Evolutionary conservation across 2,113 vertebrate species (phyloP).

Genomic region (Copsychus sechellarum): DNA sequence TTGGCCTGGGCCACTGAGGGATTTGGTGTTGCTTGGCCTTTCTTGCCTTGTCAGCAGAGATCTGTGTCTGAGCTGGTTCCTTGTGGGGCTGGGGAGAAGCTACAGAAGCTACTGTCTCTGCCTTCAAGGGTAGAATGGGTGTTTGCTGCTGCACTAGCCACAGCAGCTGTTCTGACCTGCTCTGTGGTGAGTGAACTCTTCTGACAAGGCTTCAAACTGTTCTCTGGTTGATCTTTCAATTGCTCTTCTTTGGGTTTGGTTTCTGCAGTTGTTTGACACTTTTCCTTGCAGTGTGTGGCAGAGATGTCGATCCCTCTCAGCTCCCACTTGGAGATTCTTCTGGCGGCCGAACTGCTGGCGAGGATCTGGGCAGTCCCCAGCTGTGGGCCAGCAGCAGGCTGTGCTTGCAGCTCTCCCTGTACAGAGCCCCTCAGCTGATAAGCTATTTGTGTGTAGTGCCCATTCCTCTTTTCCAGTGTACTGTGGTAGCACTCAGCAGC

Average conservation of each 20-base stretch:
- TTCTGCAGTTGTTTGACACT: constrained; percentile 6
- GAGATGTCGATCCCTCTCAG: not conserved
- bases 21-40: constrained; percentile 14
- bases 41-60: constrained; percentile 5
- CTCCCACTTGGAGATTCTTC: not conserved
- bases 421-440: constrained; percentile 12
- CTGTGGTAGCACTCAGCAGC: constrained; percentile 9
- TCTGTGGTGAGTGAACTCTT: not conserved
- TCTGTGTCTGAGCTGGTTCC: not conserved
- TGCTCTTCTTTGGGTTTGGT: not conserved
- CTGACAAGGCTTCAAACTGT: constrained; percentile 28
- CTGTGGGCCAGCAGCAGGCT: not conserved
- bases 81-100: not conserved
- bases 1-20: not conserved
- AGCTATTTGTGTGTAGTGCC: constrained; percentile 26
- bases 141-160: not conserved
- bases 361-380: not conserved
- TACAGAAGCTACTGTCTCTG: not conserved
- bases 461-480: constrained; percentile 8
- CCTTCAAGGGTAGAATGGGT: not conserved
- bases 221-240: not conserved
- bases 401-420: constrained; percentile 22
- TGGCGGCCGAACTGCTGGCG: not conserved
- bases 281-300: not conserved
- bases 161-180: not conserved